phyloP scores from a whole-genome alignment of 2,888 invertebrate species.

The Macaria liturata region DNA sequence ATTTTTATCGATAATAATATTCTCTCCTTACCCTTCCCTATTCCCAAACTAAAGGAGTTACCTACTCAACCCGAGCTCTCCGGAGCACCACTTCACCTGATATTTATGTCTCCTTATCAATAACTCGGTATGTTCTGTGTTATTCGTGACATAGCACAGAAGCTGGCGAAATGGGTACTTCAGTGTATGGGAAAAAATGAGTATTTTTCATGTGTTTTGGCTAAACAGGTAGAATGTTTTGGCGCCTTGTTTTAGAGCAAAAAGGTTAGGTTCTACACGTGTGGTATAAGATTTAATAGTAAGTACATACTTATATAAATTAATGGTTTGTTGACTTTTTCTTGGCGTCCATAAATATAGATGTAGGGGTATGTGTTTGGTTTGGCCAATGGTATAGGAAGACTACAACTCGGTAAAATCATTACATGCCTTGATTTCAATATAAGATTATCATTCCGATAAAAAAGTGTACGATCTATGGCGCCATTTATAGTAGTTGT shows the following conservation, averaged over 20 bases:
- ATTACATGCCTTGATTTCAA: too few species aligned
- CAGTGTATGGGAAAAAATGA: conserved; percentile 33
- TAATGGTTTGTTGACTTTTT: too few species aligned
- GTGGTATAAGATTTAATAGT: too few species aligned
- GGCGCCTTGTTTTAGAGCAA: conserved; percentile 18
- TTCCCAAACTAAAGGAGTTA: conserved; percentile 36
- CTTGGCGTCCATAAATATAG: too few species aligned
- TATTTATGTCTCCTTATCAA: conserved; percentile 61
- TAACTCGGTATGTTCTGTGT: conserved; percentile 3
- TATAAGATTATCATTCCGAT: too few species aligned
- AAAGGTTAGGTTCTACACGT: too few species aligned
- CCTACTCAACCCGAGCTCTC: conserved; percentile 51
- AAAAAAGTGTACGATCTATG: too few species aligned
- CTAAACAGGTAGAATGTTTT: conserved; percentile 6
- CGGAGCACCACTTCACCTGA: conserved; percentile 69
- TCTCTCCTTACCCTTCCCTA: not conserved
- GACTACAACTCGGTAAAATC: too few species aligned
- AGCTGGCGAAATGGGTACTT: conserved; percentile 68
- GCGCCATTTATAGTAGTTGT: too few species aligned
- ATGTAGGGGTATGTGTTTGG: too few species aligned
- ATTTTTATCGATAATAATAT: conserved; percentile 1
- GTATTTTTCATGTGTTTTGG: conserved; percentile 12
- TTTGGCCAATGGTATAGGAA: too few species aligned
- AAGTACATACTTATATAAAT: too few species aligned
- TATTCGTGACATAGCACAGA: conserved; percentile 64